These are phyloP conservation scores for Periparus ater DNA, from an alignment of 2,797 vertebrate species.

Conservation along the genomic window DNA sequence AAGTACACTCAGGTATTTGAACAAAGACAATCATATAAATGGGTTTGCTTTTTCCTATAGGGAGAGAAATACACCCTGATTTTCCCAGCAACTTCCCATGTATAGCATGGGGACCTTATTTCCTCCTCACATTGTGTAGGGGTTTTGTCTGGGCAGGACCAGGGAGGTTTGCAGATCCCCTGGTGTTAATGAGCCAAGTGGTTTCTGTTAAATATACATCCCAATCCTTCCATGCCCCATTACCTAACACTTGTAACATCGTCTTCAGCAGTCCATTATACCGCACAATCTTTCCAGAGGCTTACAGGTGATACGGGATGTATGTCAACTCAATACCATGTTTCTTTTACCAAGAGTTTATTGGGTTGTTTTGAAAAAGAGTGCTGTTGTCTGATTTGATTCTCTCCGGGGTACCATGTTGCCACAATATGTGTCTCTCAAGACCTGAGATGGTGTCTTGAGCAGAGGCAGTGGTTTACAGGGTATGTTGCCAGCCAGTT, in stretches of 20 bases:
- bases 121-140: too few relatives aligned
- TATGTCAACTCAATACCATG: not conserved
- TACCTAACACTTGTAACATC: too few relatives aligned
- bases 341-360: not conserved
- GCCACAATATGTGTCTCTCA: not conserved
- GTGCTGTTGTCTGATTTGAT: rapidly evolving
- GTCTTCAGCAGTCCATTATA: not conserved
- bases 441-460: not conserved
- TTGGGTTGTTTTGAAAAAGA: not conserved
- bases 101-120: rapidly evolving
- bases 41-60: not conserved
- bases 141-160: not conserved
- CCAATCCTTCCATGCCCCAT: not conserved
- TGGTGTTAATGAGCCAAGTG: not conserved
- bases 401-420: not conserved
- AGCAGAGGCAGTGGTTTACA: not conserved
- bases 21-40: not conserved
- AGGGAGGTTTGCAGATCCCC: not conserved
- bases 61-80: not conserved
- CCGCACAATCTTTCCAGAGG: not conserved
- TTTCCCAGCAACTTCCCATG: not conserved
- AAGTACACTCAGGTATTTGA: not conserved
- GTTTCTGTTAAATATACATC: not conserved
- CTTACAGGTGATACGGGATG: not conserved
- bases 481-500: not conserved